These are phyloP conservation scores for Lacerta viridis DNA, from an alignment of 2,797 vertebrate genomes.

Conservation along the genomic window DNA sequence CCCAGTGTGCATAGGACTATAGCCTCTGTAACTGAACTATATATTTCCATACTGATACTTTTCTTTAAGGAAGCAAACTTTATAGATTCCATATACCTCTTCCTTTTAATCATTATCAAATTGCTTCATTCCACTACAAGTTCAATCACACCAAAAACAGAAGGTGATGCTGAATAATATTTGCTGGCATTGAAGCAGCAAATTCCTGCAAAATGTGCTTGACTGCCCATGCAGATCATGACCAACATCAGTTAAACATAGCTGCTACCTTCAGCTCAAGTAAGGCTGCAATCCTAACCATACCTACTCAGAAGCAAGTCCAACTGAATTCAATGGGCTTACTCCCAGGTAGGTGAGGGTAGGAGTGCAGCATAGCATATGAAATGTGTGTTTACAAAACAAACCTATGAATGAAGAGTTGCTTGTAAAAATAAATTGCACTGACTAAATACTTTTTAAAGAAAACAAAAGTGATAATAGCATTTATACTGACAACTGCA, in stretches of 20 bases:
- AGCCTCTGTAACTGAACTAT: constrained; percentile 32
- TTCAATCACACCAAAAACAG: constrained; percentile 31
- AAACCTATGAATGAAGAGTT: constrained; percentile 56
- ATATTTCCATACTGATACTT: constrained; percentile 49
- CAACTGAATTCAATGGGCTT: too few species aligned
- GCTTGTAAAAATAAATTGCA: constrained; percentile 68
- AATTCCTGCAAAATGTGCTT: constrained; percentile 61
- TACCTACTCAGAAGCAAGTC: too few species aligned
- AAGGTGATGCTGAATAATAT: constrained; percentile 49
- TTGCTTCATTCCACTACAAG: constrained; percentile 63
- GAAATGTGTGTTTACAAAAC: constrained; percentile 55
- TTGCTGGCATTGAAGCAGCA: constrained; percentile 62
- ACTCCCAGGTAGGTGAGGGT: too few species aligned
- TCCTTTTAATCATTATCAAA: constrained; percentile 40
- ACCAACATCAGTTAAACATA: constrained; percentile 71
- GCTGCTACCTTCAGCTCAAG: constrained; percentile 61
- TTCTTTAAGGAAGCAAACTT: constrained; percentile 53
- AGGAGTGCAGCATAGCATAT: constrained; percentile 29
- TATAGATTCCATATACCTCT: constrained; percentile 48
- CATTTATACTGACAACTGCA: constrained; percentile 60
- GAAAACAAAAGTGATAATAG: constrained; percentile 44
- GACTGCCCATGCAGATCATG: constrained; percentile 61
- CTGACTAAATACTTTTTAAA: constrained; percentile 61
- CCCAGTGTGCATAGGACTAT: background rate
- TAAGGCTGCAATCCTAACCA: constrained; percentile 22